Evolutionary conservation across 2,888 invertebrate genomes (phyloP), one percentile per base, ranked within the genome.

Genomic region (Drosophila monieri): DNA sequence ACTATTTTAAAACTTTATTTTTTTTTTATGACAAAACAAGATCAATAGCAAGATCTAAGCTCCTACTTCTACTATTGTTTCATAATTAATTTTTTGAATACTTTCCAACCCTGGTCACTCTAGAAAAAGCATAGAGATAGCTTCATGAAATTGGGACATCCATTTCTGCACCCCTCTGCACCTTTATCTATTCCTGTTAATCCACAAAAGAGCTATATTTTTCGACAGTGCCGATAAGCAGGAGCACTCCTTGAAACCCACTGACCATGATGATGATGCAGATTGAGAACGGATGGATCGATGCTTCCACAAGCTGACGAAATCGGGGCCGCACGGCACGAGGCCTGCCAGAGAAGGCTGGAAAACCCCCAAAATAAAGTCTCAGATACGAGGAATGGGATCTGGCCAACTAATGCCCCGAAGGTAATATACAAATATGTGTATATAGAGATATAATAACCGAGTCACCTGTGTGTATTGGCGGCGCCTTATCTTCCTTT

Each of bases 181-280:
- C 27, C 9, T 6, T 3, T 27, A 9, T 9, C 9, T 9, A 27
- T 27, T 9, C 4, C 4, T 4, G 5, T 3, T 6, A 35, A 35
- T 35, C 35, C 3, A 18, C 18, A 18, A 18, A 12, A 12, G n/a
- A n/a, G n/a, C 35, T n/a, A 1, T n/a, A 12, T 35, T 23, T 56
- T 25, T 27, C 9, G 10, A 8, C 2, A 10, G 23, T 55, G 58
- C 39, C 35, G 41, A 51, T 56, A 48, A 25, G 1, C 32, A 30
- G 10, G 27, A 55, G 41, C 18, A 18, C 14, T 18, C 15, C 39
- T 18, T 18, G 53, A 87, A 85, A 75, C 67, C 51, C 67, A 75
- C 65, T 87, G 69, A 66, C 65, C 80, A 85, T 81, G 73, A 72
- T 85, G 80, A 87, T 87, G 71, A 85, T 85, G 80, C 87, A 80